Base-by-base conservation (phyloP, 2,797 vertebrate genomes). In the Chiloscyllium punctatum region DNA sequence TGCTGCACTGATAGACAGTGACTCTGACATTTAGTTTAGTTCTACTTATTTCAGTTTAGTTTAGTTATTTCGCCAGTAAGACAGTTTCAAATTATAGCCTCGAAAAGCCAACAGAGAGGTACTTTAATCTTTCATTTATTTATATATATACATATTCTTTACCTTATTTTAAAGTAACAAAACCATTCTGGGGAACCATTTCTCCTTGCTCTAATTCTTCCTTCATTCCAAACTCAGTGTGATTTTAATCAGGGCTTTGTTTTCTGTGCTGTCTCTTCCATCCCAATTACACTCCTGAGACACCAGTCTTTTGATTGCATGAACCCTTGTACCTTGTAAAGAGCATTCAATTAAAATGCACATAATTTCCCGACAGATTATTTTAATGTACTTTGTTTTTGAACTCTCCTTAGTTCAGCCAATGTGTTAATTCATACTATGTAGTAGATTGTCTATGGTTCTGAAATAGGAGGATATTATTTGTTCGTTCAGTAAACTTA, bases 301-400 rank as follows among this genome's bases (percentile, higher is more conserved):
- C 94, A 53, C 42, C 69, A 95, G 30, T 21, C 94, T 77, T 95
- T 95, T 95, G 94, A 95, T 95, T 95, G 94, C 69, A 51, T 95
- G 94, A 95, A 95, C 94, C 74, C 71, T 74, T 74, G 94, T 74
- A 74, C 94, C 94, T 95, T 53, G 94, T 30, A 95, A 95, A 74
- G 69, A 77, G 37, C 94, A 74, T 95, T 95, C 94, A 95, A 95
- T 95, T 95, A 95, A 95, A 95, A 95, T 74, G 71, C 71, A 33
- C 42, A 51, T 72, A 95, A 95, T 95, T 77, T 95, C 94, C 69
- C 69, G 42, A 69, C 94, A 95, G 94, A 74, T 95, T 95, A 95
- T 95, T 95, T 95, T 95, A 95, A 72, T 95, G 71, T 27, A 95
- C 48, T 94, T 94, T 94, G 69, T 51, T 94, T 95, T 77, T 95